Percentiles rank a stretch among this genome's conserved stretches.
Evolutionary conservation across 2,888 invertebrate genomes (phyloP).

Genomic region (Drosophila planitibia): DNA sequence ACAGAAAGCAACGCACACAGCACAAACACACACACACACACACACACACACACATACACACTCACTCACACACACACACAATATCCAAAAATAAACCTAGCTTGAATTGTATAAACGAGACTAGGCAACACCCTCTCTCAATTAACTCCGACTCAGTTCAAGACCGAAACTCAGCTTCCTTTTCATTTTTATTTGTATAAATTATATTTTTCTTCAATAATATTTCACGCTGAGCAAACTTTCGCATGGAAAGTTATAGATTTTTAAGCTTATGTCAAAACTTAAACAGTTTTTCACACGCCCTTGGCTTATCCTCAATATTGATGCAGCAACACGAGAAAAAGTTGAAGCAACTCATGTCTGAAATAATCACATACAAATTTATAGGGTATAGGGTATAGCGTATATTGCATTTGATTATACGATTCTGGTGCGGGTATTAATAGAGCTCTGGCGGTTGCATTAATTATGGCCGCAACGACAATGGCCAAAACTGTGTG

Average conservation of each 20-base stretch:
- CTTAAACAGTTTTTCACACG: background rate
- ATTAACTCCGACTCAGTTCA: background rate
- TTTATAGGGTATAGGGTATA: background rate
- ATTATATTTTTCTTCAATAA: background rate
- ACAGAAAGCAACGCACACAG: conserved; percentile 7
- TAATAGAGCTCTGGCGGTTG: conserved; percentile 20
- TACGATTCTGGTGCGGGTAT: conserved; percentile 5
- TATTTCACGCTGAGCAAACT: background rate
- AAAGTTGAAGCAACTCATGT: background rate
- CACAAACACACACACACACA: background rate
- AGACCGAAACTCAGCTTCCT: background rate
- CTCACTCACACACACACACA: background rate
- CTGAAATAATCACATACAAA: background rate
- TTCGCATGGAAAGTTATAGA: background rate
- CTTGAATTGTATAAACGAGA: background rate
- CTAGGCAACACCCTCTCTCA: background rate
- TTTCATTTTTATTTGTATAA: background rate
- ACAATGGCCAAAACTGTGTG: conserved; percentile 14
- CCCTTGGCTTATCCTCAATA: background rate
- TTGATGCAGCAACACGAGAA: background rate
- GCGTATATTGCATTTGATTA: conserved; percentile 5
- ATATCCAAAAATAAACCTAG: background rate
- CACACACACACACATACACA: background rate
- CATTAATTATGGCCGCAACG: conserved; percentile 31
- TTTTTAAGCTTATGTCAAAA: background rate